These are phyloP conservation scores for Montipora efflorescens DNA, from an alignment of 64 coral and sea anemone genomes.

Conservation along the genomic window DNA sequence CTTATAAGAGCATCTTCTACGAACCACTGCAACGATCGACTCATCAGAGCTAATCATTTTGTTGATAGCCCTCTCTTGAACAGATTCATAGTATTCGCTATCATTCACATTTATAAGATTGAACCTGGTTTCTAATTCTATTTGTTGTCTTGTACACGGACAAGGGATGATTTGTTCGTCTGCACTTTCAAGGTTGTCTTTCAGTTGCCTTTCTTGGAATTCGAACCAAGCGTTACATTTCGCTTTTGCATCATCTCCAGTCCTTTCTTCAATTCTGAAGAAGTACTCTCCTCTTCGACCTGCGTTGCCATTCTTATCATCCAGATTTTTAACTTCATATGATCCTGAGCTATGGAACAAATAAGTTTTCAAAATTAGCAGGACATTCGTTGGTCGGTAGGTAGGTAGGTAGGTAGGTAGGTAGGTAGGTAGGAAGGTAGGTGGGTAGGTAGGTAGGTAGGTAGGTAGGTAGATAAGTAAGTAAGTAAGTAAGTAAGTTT, in stretches of 20 bases:
- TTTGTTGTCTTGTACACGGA: conserved; percentile 21
- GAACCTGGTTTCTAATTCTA: background rate
- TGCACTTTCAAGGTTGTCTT: background rate
- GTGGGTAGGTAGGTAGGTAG: no score
- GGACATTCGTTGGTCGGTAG: no score
- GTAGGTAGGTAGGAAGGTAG: no score
- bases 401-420: no score
- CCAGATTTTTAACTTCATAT: background rate
- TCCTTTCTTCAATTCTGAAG: conserved; percentile 37
- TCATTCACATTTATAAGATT: no score
- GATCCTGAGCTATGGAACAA: background rate
- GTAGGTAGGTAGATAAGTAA: no score
- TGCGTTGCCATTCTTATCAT: background rate
- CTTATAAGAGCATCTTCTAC: background rate
- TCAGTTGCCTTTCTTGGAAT: background rate
- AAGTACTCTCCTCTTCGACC: background rate
- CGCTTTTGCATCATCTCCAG: background rate
- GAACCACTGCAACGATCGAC: background rate
- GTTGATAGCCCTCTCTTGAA: background rate
- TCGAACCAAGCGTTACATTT: background rate
- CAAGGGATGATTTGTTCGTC: background rate
- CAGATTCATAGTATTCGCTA: background rate
- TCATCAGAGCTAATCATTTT: background rate
- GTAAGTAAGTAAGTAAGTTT: no score
- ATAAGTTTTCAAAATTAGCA: background rate